Evolutionary conservation across 2,888 invertebrate genomes (phyloP), one percentile per base, ranked within the genome.

Genomic region (Leucania comma): DNA sequence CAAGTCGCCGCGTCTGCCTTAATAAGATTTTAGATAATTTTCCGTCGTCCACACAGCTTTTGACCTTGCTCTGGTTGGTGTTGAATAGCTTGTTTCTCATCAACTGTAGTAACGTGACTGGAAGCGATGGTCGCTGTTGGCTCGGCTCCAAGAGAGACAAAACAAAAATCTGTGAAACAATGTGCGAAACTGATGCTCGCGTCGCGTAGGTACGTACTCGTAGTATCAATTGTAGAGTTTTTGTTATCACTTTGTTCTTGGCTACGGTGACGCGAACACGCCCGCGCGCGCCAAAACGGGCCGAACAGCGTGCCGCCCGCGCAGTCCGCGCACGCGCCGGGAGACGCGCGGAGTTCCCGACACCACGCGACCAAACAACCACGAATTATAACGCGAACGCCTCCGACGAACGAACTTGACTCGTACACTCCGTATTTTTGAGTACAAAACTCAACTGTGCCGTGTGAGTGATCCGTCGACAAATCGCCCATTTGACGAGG

Each of bases 161-260:
- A 89, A 90, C 90, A 89, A 88, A 92, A 90, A 91, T 90, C 84
- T 82, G 63, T 83, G 84, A 88, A 89, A 88, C 88, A 88, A 86
- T 86, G 86, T 80, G 89, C 86, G 87, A 86, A 87, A 86, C 86
- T 86, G 87, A 86, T 87, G 87, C 78, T 79, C 76, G 81, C 83
- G 79, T 69, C 86, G 88, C 87, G 87, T 89, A 87, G 86, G 86
- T 84, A 85, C 79, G 81, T 84, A 84, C 84, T 87, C 81, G 90
- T 91, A 89, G 88, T 91, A 92, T 92, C 91, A 92, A 90, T 91
- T 90, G 90, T 90, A 86, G 87, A 88, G 90, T 91, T 92, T 92
- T 93, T 92, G 93, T 94, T 95, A 95, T 95, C 95, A 95, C 91
- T 94, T 90, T 90, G 94, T 91, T 90, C 91, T 91, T 89, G 89